A percentile compares a stretch with the other conserved stretches of the same genome.
phyloP scores from a whole-genome alignment of 2,888 invertebrate genomes.

The Kuschelorhynchus macadamiae region DNA sequence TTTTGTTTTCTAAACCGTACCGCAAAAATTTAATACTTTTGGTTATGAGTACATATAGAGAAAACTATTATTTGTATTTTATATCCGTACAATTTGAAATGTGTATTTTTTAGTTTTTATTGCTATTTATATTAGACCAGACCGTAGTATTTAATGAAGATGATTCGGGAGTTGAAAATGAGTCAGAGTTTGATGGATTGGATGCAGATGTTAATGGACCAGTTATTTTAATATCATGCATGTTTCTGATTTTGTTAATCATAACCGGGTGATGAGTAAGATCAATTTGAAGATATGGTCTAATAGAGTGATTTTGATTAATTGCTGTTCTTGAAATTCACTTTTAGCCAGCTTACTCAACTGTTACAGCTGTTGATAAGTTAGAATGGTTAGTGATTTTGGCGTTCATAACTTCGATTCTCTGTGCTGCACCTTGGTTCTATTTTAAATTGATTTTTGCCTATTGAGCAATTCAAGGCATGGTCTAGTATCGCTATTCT shows the following conservation, averaged over 20 bases:
- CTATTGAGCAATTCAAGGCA: not conserved
- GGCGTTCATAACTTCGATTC: not conserved
- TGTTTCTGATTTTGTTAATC: constrained; percentile 3
- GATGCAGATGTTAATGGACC: not conserved
- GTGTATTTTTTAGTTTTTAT: not conserved
- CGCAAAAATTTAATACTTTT: no score
- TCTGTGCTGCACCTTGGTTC: constrained; percentile 6
- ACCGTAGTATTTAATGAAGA: not conserved
- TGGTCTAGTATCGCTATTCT: no score
- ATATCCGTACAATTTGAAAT: not conserved
- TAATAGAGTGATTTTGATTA: constrained; percentile 9
- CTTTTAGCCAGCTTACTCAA: not conserved
- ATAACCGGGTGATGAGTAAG: not conserved
- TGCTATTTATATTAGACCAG: constrained; percentile 2
- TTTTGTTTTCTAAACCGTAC: no score
- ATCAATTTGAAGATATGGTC: constrained; percentile 2
- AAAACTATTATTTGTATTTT: no score
- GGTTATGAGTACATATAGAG: no score
- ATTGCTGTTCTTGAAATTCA: constrained; percentile 1
- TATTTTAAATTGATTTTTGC: constrained; percentile 6
- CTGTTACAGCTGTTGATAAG: constrained; percentile 4
- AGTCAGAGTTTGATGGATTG: not conserved
- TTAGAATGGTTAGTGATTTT: constrained; percentile 7
- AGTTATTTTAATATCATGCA: not conserved
- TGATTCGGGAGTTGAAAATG: not conserved